phyloP scores from a whole-genome alignment of 2,113 vertebrate species.

The Poeciliopsis prolifica region DNA sequence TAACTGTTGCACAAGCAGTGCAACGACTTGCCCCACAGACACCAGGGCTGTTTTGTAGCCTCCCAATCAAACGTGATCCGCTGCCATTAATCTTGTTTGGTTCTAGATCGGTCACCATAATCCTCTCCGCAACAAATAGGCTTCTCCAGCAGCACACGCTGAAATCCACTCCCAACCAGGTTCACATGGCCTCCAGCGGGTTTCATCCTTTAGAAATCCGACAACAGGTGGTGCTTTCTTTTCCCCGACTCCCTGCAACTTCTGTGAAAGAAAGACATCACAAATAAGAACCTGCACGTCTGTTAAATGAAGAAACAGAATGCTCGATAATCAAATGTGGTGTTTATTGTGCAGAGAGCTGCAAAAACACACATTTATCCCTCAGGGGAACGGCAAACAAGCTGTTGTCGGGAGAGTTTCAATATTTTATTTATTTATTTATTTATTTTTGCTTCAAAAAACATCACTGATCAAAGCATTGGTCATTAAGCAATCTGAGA shows the following conservation, averaged over 20 bases:
- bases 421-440: not conserved
- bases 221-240: constrained; percentile 22
- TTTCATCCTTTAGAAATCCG: constrained; percentile 33
- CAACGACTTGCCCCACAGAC: constrained; percentile 64
- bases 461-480: constrained; percentile 1
- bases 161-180: constrained; percentile 56
- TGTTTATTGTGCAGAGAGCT: constrained; percentile 19
- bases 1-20: constrained; percentile 20
- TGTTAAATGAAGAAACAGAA: constrained; percentile 4
- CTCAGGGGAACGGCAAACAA: constrained; percentile 50
- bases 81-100: constrained; percentile 79
- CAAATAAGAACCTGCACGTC: not conserved
- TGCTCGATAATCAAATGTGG: not conserved
- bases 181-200: constrained; percentile 15
- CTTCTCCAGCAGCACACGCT: constrained; percentile 49
- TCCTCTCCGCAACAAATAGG: constrained; percentile 68
- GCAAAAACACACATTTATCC: constrained; percentile 40
- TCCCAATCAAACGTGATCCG: constrained; percentile 79
- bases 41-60: constrained; percentile 67
- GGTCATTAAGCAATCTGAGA: not conserved
- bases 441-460: constrained; percentile 9
- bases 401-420: constrained; percentile 33
- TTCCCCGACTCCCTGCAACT: constrained; percentile 9
- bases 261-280: not conserved
- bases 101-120: constrained; percentile 74